Evolutionary conservation across 2,888 invertebrate species (phyloP).

Genomic region (Epinotia brunnichana): DNA sequence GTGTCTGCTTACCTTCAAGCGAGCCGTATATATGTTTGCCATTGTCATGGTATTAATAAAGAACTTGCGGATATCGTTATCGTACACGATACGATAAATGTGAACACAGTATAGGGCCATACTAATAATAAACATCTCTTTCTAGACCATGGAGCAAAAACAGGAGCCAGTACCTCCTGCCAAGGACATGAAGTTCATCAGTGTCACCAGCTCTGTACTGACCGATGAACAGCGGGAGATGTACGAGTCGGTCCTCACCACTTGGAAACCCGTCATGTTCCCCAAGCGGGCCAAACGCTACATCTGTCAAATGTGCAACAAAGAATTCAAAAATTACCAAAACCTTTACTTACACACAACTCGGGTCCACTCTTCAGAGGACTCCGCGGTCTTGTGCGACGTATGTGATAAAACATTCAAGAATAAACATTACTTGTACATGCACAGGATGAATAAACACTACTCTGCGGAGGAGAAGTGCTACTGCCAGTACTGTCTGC

Average conservation of each 20-base stretch:
- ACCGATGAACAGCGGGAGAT: conserved; percentile 47
- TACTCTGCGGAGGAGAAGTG: conserved; percentile 77
- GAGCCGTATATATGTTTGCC: no score
- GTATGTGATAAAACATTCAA: conserved; percentile 77
- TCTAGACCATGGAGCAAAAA: conserved; percentile 36
- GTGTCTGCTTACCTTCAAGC: no score
- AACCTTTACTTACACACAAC: conserved; percentile 76
- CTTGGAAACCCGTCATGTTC: conserved; percentile 54
- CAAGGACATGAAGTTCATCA: conserved; percentile 44
- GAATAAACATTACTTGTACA: conserved; percentile 78
- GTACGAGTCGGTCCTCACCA: conserved; percentile 47
- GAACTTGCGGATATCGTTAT: no score
- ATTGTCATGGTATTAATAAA: no score
- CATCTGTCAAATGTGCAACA: conserved; percentile 74
- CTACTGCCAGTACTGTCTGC: conserved; percentile 75
- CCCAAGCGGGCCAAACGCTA: conserved; percentile 68
- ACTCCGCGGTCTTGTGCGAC: conserved; percentile 73
- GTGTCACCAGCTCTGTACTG: conserved; percentile 42
- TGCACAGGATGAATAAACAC: conserved; percentile 80
- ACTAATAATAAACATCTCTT: conserved; percentile 31
- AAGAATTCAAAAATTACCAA: conserved; percentile 78
- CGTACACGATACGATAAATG: no score
- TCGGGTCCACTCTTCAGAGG: conserved; percentile 74
- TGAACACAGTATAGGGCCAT: not conserved
- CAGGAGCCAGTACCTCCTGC: conserved; percentile 30